Base-by-base conservation (phyloP, 1,140 invertebrate species). In the Chelonus insularis region DNA sequence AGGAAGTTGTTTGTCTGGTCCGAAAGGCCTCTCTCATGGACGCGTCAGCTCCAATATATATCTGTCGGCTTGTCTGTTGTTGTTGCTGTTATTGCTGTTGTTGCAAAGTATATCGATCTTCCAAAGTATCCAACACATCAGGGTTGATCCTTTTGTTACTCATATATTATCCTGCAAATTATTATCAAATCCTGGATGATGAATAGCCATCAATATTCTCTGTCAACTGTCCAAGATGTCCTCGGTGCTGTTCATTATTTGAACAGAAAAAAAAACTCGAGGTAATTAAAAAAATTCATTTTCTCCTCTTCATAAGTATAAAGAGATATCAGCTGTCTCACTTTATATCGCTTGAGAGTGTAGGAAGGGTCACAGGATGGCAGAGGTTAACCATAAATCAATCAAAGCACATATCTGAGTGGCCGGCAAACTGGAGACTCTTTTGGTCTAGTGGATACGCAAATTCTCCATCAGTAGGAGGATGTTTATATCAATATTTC, bases 1-100 rank as follows among this genome's bases (percentile, higher is more conserved):
- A 75, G 75, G 75, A 78, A 77, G 78, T 77, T 69, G 72, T 78
- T 78, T 67, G 50, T 45, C 55, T 45, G 52, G 60, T 55, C 60
- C 52, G 23, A 39, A 59, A 16, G 37, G 20, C 45, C 34, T 43
- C 52, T 55, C 52, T 55, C 32, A 55, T 55, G 34, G 47, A 57
- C 36, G 45, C 23, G 18, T 62, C 60, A 34, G 41, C 18, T 52
- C 25, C 2, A 52, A 36, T 52, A 52, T 50, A 12, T 39, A 25
- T 20, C 18, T 14, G 54, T 43, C 11, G 11, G 18, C 16, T 16
- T 43, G 18, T 43, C 14, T 43, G 7, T 43, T 16, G 12, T 16
- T 43, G 7, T 43, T 16, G 12, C 16, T 43, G 16, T 18, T 43
- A 8, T 43, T 43, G 16, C 16, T 43, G 14, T 43, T 43, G 41